Conservation (phyloP, 1,140 invertebrate species). For the Apis dorsata region DNA sequence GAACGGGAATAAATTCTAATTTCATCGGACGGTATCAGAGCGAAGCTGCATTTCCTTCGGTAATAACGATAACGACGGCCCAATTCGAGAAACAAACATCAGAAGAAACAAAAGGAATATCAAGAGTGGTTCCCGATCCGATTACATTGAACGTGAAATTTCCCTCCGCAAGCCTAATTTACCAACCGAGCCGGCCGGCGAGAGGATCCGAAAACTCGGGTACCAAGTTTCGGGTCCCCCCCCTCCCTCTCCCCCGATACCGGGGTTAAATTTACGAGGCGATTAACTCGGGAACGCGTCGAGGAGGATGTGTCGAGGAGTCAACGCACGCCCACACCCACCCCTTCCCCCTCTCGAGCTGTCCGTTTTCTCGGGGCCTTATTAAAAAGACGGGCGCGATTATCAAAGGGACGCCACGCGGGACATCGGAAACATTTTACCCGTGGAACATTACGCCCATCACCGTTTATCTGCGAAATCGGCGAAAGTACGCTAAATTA, state of each 20-base stretch:
- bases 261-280: constrained; percentile 36
- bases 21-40: too few relatives aligned
- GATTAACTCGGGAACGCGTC: constrained; percentile 36
- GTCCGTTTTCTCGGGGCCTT: constrained; percentile 3
- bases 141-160: too few relatives aligned
- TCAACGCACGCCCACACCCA: constrained; percentile 32
- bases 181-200: too few relatives aligned
- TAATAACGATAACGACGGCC: too few relatives aligned
- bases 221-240: too few relatives aligned
- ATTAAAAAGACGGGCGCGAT: constrained; percentile 37
- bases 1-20: too few relatives aligned
- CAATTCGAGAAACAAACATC: too few relatives aligned
- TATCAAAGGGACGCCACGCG: constrained; percentile 33
- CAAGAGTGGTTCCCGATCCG: too few relatives aligned
- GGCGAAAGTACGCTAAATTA: constrained; percentile 46
- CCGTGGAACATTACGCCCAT: constrained; percentile 30
- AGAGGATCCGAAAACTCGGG: constrained; percentile 8
- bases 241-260: neutral
- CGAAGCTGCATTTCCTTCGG: too few relatives aligned
- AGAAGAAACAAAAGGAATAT: too few relatives aligned
- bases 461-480: constrained; percentile 43
- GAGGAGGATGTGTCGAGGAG: neutral
- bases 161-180: neutral
- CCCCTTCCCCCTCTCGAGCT: neutral
- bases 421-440: constrained; percentile 53